phyloP scores from a whole-genome alignment of 2,797 vertebrate genomes.

The Periparus ater region DNA sequence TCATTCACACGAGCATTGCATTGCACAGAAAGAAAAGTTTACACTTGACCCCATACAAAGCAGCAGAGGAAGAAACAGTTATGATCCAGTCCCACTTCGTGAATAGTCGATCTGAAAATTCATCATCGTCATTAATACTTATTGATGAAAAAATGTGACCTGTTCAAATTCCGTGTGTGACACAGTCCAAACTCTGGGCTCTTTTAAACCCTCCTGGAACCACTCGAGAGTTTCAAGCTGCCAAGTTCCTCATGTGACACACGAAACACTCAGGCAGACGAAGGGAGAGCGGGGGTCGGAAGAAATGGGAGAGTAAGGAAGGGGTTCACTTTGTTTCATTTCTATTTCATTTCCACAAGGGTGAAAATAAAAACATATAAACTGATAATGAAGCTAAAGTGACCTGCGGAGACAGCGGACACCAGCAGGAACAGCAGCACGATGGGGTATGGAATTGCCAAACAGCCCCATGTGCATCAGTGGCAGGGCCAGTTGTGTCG shows the following conservation, averaged over 20 bases:
- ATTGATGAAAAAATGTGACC: not conserved
- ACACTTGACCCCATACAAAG: slow-evolving; percentile 67
- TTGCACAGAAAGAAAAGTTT: slow-evolving; percentile 66
- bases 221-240: not conserved
- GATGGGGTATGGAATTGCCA: not conserved
- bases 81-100: not conserved
- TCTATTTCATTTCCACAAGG: slow-evolving; percentile 50
- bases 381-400: slow-evolving; percentile 47
- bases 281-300: not conserved
- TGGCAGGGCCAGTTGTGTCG: not conserved
- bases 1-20: slow-evolving; percentile 57
- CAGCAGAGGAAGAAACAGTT: slow-evolving; percentile 41
- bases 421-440: not conserved
- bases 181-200: not conserved
- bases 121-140: not conserved
- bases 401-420: slow-evolving; percentile 13
- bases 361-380: slow-evolving; percentile 20
- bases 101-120: not conserved
- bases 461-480: not conserved
- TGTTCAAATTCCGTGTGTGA: not conserved
- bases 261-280: not conserved
- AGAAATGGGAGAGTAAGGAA: not conserved
- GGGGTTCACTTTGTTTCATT: slow-evolving; percentile 18
- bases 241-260: not conserved
- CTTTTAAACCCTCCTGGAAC: not conserved